Conservation (phyloP, 2,888 invertebrate species). For the Germaria angustata region DNA sequence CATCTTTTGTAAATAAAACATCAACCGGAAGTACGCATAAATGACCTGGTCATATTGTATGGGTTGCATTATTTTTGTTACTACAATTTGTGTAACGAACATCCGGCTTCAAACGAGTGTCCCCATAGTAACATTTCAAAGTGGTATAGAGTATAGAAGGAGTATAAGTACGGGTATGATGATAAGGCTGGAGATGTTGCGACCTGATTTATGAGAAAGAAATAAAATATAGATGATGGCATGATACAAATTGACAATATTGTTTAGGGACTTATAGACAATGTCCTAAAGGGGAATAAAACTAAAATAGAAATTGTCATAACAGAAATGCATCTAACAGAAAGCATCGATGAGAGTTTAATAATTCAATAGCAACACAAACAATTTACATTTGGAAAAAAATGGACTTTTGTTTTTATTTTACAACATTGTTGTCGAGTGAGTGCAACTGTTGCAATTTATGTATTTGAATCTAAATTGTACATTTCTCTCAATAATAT, state of each 20-base stretch:
- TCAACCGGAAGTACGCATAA: constrained; percentile 41
- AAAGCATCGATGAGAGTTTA: background rate
- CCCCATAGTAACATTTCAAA: background rate
- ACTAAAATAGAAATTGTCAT: constrained; percentile 17
- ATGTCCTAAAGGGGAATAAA: constrained; percentile 33
- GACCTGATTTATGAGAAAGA: background rate
- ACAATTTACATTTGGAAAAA: no score
- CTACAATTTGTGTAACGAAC: constrained; percentile 21
- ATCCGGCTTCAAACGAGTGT: constrained; percentile 26
- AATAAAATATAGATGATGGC: constrained; percentile 40
- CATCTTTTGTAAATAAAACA: background rate
- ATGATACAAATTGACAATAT: constrained; percentile 48
- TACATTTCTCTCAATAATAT: background rate
- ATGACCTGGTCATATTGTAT: constrained; percentile 17
- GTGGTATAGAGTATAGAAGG: background rate
- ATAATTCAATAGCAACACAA: no score
- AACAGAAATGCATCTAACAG: background rate
- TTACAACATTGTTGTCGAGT: background rate
- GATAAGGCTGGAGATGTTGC: background rate
- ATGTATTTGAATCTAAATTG: constrained; percentile 15
- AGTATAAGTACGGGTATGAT: background rate
- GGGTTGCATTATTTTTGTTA: background rate
- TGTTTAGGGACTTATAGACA: constrained; percentile 41
- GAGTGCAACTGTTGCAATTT: constrained; percentile 39
- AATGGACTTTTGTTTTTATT: background rate